These are phyloP conservation scores for Epizoanthus stellaris DNA, from an alignment of 92 coral and sea anemone species.

Conservation along the genomic window DNA sequence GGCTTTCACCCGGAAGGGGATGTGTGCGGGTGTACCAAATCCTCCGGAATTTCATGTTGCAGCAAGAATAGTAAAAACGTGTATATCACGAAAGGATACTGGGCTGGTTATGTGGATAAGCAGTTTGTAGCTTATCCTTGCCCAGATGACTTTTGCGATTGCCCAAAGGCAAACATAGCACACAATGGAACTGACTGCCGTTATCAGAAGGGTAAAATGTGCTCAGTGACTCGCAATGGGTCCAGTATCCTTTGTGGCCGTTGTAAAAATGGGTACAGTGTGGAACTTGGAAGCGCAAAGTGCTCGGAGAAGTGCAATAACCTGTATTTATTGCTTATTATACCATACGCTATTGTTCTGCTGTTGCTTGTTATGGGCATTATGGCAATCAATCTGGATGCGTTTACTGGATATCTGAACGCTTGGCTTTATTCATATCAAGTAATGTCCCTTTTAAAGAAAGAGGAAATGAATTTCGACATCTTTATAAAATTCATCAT, in stretches of 20 bases:
- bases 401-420: conserved; percentile 61
- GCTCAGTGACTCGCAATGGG: conserved; percentile 25
- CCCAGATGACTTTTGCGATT: conserved; percentile 71
- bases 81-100: conserved; percentile 76
- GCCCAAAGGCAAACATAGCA: neutral
- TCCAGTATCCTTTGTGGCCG: conserved; percentile 50
- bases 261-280: conserved; percentile 44
- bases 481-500: conserved; percentile 70
- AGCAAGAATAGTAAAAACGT: conserved; percentile 47
- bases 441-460: conserved; percentile 60
- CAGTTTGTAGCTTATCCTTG: conserved; percentile 69
- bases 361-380: conserved; percentile 42
- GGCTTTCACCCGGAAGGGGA: conserved; percentile 51
- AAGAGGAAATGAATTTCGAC: conserved; percentile 70
- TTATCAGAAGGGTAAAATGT: conserved; percentile 45
- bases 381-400: conserved; percentile 57
- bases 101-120: conserved; percentile 82
- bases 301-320: conserved; percentile 46
- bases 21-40: conserved; percentile 62
- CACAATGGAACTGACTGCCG: conserved; percentile 24
- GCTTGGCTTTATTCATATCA: conserved; percentile 69
- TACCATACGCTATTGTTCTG: conserved; percentile 11
- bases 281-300: conserved; percentile 33
- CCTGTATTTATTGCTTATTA: conserved; percentile 9
- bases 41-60: conserved; percentile 71